These are phyloP conservation scores for Agriopis marginaria DNA, from an alignment of 2,888 invertebrate species.

Conservation along the genomic window DNA sequence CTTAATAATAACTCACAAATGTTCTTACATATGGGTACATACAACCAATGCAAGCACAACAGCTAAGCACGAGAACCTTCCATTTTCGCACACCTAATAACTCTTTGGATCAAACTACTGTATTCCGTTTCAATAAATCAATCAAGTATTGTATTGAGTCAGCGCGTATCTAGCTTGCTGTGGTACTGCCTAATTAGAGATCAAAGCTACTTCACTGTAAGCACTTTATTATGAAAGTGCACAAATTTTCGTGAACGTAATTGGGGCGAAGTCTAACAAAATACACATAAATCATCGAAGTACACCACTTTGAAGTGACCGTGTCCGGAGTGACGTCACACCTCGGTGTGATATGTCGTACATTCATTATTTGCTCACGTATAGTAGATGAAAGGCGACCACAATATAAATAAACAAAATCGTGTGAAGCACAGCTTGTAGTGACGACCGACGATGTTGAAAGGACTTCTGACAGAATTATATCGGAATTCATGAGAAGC, in stretches of 20 bases:
- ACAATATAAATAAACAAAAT: constrained; percentile 83
- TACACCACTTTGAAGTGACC: constrained; percentile 79
- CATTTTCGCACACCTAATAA: constrained; percentile 34
- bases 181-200: constrained; percentile 75
- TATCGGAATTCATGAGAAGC: constrained; percentile 72
- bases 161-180: constrained; percentile 54
- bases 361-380: constrained; percentile 85
- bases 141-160: constrained; percentile 65
- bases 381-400: constrained; percentile 83
- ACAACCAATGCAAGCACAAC: background rate
- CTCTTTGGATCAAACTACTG: constrained; percentile 6
- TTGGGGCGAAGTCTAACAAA: constrained; percentile 79
- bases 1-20: background rate
- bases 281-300: constrained; percentile 80
- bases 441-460: constrained; percentile 68
- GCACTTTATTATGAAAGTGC: constrained; percentile 78
- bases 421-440: constrained; percentile 71
- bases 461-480: constrained; percentile 72
- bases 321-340: constrained; percentile 81
- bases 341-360: constrained; percentile 74
- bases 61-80: background rate
- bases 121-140: constrained; percentile 64
- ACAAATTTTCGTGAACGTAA: constrained; percentile 80
- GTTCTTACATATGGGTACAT: background rate
- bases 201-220: constrained; percentile 75